These are phyloP conservation scores for Anoplophora glabripennis DNA, from an alignment of 1,140 invertebrate genomes.

Conservation along the genomic window DNA sequence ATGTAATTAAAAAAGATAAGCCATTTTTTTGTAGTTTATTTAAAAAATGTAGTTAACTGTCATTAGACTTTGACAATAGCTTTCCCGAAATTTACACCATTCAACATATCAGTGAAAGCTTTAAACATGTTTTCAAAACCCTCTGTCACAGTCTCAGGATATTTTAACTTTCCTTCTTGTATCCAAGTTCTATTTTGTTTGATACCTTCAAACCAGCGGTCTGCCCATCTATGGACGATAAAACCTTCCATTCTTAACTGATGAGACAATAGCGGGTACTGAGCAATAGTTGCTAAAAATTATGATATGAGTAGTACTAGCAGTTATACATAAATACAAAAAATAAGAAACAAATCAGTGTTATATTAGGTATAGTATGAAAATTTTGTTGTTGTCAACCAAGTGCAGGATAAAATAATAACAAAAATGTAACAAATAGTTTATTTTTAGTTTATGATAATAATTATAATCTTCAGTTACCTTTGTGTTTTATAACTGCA, in stretches of 20 bases:
- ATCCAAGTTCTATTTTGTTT: constrained; percentile 56
- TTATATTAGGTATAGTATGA: no score
- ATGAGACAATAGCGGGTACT: constrained; percentile 32
- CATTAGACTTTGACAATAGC: constrained; percentile 51
- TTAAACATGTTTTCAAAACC: constrained; percentile 68
- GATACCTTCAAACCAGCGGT: constrained; percentile 59
- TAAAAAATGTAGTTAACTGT: no score
- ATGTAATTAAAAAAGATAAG: no score
- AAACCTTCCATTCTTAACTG: constrained; percentile 64
- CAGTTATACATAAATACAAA: no score
- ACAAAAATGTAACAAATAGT: no score
- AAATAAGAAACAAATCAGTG: no score
- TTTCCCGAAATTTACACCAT: constrained; percentile 63
- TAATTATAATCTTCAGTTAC: no score
- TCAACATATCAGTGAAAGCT: constrained; percentile 60
- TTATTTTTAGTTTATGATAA: no score
- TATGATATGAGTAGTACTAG: neutral
- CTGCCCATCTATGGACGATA: constrained; percentile 55
- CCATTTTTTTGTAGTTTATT: no score
- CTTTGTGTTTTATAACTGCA: neutral
- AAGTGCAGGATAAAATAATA: no score
- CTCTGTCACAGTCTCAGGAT: constrained; percentile 59
- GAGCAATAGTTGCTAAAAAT: constrained; percentile 31
- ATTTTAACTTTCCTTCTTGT: constrained; percentile 57
- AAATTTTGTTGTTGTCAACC: no score